A percentile compares a stretch with the other conserved stretches of the same genome.
Evolutionary conservation across 2,797 vertebrate genomes (phyloP).

Genomic region (Enteromius paludinosus): DNA sequence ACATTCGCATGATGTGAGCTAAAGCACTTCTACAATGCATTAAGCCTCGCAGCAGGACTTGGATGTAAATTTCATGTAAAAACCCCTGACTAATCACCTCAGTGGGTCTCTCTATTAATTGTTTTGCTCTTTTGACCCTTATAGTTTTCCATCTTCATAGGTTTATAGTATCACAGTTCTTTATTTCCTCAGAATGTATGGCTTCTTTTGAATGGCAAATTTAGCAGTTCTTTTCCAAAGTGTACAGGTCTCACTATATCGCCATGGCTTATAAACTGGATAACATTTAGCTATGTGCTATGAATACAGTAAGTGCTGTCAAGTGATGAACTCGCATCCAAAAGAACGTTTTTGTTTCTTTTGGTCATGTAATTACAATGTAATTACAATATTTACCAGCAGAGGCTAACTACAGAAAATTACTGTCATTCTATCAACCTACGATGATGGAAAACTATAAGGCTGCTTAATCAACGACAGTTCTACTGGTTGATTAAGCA

Average conservation of each 20-base stretch:
- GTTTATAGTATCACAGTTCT: not conserved
- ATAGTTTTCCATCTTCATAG: conserved; percentile 1
- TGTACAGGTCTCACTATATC: too few species aligned
- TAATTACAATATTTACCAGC: not conserved
- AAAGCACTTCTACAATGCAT: conserved; percentile 6
- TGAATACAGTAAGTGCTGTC: too few species aligned
- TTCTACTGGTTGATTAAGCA: not conserved
- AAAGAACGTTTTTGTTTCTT: too few species aligned
- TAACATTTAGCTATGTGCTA: too few species aligned
- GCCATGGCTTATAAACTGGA: too few species aligned
- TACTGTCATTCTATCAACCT: too few species aligned
- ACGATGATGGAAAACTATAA: too few species aligned
- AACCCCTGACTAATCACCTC: conserved; percentile 25
- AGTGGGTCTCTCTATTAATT: conserved; percentile 30
- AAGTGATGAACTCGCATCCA: too few species aligned
- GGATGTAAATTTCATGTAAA: conserved; percentile 32
- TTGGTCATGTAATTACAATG: too few species aligned
- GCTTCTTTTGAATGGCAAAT: not conserved
- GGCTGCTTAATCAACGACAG: too few species aligned
- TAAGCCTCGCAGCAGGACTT: conserved; percentile 23
- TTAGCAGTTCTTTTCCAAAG: not conserved
- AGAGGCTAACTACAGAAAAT: not conserved
- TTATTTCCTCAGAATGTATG: not conserved
- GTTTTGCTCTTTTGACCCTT: conserved; percentile 15
- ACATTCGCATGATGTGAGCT: conserved; percentile 21